These are phyloP conservation scores for Orbicella faveolata DNA, from an alignment of 64 coral and sea anemone species.

Conservation along the genomic window DNA sequence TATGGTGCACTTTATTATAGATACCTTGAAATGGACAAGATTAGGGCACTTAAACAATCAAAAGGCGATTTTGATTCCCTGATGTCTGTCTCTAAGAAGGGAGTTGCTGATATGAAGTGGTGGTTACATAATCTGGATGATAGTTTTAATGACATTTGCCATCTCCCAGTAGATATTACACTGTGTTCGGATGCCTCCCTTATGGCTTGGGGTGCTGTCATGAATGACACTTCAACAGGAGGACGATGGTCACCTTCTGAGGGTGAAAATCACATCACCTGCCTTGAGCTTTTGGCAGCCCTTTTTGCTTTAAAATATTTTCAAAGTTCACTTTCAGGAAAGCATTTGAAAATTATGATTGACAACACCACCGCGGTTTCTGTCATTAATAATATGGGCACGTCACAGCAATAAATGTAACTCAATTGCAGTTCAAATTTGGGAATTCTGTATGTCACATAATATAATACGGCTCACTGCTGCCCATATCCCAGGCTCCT, in stretches of 20 bases:
- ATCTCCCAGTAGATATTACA: slow-evolving; percentile 18
- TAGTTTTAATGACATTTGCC: slow-evolving; percentile 20
- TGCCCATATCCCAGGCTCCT: slow-evolving; percentile 53
- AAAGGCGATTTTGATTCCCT: slow-evolving; percentile 46
- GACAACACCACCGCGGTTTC: too few relatives aligned
- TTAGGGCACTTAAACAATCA: slow-evolving; percentile 20
- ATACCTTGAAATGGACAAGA: slow-evolving; percentile 51
- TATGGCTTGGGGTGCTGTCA: slow-evolving; percentile 13
- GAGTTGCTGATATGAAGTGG: slow-evolving; percentile 23
- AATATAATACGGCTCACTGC: slow-evolving; percentile 62
- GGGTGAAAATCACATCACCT: slow-evolving; percentile 1
- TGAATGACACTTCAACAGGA: not conserved
- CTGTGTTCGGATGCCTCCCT: slow-evolving; percentile 25
- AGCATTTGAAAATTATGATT: too few relatives aligned
- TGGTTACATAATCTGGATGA: slow-evolving; percentile 25
- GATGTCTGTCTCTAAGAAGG: slow-evolving; percentile 31
- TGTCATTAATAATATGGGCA: too few relatives aligned
- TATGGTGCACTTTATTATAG: slow-evolving; percentile 47
- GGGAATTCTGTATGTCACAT: slow-evolving; percentile 52
- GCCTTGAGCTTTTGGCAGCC: too few relatives aligned
- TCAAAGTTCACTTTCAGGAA: too few relatives aligned
- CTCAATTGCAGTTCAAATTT: not conserved
- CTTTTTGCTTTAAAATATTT: too few relatives aligned
- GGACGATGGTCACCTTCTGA: slow-evolving; percentile 39
- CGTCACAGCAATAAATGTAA: too few relatives aligned